Conservation (phyloP, 2,888 invertebrate species). For the Sesia bembeciformis region DNA sequence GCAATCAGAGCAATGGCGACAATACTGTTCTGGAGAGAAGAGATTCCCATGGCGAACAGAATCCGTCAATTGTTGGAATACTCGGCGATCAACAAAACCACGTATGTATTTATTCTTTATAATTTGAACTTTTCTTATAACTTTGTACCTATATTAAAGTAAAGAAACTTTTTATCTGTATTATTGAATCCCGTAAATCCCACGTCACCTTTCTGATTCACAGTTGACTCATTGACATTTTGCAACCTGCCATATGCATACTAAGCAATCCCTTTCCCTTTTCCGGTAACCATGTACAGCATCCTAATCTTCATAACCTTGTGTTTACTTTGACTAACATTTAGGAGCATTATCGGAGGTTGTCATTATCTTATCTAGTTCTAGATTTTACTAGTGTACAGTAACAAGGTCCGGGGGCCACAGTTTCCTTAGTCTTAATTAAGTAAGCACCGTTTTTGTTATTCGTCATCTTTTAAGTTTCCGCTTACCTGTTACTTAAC, state of each 20-base stretch:
- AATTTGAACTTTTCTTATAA: not conserved
- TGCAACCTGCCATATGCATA: constrained; percentile 11
- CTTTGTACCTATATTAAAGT: not conserved
- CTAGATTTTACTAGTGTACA: constrained; percentile 21
- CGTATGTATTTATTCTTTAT: constrained; percentile 42
- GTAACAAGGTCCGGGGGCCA: constrained; percentile 30
- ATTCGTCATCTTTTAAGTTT: constrained; percentile 15
- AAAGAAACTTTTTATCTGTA: no score
- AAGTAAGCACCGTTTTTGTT: constrained; percentile 35
- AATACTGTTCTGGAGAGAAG: constrained; percentile 28
- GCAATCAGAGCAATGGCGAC: constrained; percentile 20
- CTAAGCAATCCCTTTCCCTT: constrained; percentile 11
- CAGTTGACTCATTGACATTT: constrained; percentile 18
- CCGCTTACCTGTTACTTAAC: not conserved
- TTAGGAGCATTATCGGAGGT: constrained; percentile 17
- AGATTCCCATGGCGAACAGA: constrained; percentile 57
- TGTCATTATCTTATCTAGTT: constrained; percentile 49
- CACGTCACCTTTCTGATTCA: constrained; percentile 15
- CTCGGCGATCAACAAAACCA: constrained; percentile 68
- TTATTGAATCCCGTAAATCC: not conserved
- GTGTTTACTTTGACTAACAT: not conserved
- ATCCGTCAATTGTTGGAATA: constrained; percentile 67
- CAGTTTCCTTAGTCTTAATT: constrained; percentile 29
- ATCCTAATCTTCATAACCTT: not conserved
- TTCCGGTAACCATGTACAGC: not conserved